phyloP scores from a whole-genome alignment of 2,888 invertebrate genomes.

The Synergus umbraculus region DNA sequence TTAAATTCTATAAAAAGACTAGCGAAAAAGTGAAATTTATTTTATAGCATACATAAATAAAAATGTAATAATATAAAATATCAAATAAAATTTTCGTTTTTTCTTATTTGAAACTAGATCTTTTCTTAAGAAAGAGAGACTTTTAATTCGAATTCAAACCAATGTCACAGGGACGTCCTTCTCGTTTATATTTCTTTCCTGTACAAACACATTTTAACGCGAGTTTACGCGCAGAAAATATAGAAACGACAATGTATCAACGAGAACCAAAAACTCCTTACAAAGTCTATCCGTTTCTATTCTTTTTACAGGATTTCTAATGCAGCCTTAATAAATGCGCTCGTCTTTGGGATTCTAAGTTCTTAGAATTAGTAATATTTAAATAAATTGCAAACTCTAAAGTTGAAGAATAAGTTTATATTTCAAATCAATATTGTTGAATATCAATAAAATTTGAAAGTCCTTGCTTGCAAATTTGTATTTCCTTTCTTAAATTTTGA shows the following conservation, averaged over 20 bases:
- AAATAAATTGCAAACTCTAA: neutral
- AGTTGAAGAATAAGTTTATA: neutral
- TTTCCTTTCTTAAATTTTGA: slow-evolving; percentile 10
- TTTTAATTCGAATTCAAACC: neutral
- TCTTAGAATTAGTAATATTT: slow-evolving; percentile 21
- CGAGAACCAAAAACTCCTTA: slow-evolving; percentile 1
- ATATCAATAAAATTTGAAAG: slow-evolving; percentile 4
- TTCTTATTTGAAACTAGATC: neutral
- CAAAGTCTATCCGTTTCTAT: slow-evolving; percentile 21
- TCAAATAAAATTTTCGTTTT: slow-evolving; percentile 5
- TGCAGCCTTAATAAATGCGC: slow-evolving; percentile 30
- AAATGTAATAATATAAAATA: neutral
- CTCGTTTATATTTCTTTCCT: slow-evolving; percentile 17
- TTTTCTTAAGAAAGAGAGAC: slow-evolving; percentile 1
- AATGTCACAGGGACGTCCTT: slow-evolving; percentile 25
- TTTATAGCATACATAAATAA: neutral
- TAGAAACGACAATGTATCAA: neutral
- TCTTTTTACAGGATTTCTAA: slow-evolving; percentile 38
- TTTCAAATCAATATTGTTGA: neutral
- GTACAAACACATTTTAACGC: slow-evolving; percentile 17
- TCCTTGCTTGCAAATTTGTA: neutral
- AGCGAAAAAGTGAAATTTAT: neutral
- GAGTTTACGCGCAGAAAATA: neutral
- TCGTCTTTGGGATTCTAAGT: slow-evolving; percentile 3
- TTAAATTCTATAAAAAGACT: slow-evolving; percentile 2